Evolutionary conservation across 2,888 invertebrate genomes (phyloP).

Genomic region (Parapristionchus giblindavisi): DNA sequence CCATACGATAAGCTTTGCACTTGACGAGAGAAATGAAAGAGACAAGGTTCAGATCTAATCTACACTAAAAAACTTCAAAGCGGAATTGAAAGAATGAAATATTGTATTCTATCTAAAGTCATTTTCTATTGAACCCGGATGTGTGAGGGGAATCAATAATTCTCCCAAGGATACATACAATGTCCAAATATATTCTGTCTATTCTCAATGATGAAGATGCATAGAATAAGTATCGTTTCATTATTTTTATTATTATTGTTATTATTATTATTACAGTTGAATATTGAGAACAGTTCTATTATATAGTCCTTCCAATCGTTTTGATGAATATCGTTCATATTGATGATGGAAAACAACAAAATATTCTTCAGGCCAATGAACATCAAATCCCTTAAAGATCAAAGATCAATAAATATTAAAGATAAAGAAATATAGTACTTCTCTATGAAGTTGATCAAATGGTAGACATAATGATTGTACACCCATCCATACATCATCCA

Average conservation of each 20-base stretch:
- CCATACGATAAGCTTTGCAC: too few species aligned
- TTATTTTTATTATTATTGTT: neutral
- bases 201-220: too few species aligned
- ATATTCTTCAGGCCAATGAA: slow-evolving; percentile 11
- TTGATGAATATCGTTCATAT: slow-evolving; percentile 60
- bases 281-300: neutral
- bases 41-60: too few species aligned
- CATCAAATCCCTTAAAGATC: slow-evolving; percentile 32
- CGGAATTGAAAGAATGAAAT: too few species aligned
- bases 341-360: slow-evolving; percentile 69
- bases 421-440: slow-evolving; percentile 38
- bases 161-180: too few species aligned
- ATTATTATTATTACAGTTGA: neutral
- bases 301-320: slow-evolving; percentile 53
- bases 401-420: neutral
- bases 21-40: too few species aligned
- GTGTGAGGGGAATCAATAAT: too few species aligned
- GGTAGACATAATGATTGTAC: slow-evolving; percentile 54
- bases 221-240: too few species aligned
- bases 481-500: slow-evolving; percentile 68
- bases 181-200: too few species aligned
- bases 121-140: too few species aligned
- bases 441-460: slow-evolving; percentile 46
- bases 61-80: too few species aligned
- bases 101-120: too few species aligned